Percentiles rank a stretch among this genome's conserved stretches.
These are phyloP conservation scores for Scylla paramamosain DNA, from an alignment of 1,140 invertebrate genomes.

Conservation along the genomic window DNA sequence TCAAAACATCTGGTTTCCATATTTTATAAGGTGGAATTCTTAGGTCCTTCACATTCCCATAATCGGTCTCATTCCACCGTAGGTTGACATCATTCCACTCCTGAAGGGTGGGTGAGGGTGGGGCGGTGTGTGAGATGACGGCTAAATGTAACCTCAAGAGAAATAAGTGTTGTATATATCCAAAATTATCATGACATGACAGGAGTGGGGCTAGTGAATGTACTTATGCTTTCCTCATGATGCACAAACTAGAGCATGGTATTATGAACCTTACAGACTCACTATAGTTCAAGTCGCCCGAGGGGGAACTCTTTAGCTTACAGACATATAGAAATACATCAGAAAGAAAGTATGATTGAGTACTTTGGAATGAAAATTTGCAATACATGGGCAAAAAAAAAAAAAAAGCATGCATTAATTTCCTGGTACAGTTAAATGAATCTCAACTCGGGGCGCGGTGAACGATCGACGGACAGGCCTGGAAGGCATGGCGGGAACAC, in stretches of 20 bases:
- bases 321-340: conserved; percentile 51
- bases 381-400: conserved; percentile 44
- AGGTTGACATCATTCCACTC: conserved; percentile 99
- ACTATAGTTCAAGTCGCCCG: conserved; percentile 62
- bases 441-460: conserved; percentile 9
- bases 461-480: conserved; percentile 54
- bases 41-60: conserved; percentile 97
- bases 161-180: conserved; percentile 56
- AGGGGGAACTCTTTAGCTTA: conserved; percentile 69
- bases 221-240: conserved; percentile 60
- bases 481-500: not conserved
- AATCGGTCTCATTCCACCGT: conserved; percentile 97
- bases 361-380: conserved; percentile 55
- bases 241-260: conserved; percentile 57
- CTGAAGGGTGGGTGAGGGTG: conserved; percentile 82
- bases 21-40: conserved; percentile 96
- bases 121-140: conserved; percentile 26
- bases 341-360: conserved; percentile 39
- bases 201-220: conserved; percentile 40
- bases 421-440: conserved; percentile 39
- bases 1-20: conserved; percentile 99
- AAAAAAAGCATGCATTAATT: conserved; percentile 60
- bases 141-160: not conserved
- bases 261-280: conserved; percentile 59
- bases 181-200: conserved; percentile 61